Evolutionary conservation across 2,113 vertebrate genomes (phyloP).

Genomic region (Ptychochromis oligacanthus): DNA sequence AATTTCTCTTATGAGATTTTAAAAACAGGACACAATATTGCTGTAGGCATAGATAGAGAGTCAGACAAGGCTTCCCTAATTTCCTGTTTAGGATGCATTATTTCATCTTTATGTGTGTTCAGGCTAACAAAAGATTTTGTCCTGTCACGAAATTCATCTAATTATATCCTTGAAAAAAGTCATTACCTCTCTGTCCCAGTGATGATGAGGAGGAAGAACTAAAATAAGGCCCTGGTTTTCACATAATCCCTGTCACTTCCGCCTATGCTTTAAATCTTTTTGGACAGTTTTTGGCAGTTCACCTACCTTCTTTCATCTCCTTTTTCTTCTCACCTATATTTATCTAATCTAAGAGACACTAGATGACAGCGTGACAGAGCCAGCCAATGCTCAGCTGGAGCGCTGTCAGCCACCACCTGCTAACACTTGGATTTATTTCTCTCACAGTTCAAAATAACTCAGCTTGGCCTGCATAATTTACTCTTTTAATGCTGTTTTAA

Average conservation of each 20-base stretch:
- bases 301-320: conserved; percentile 21
- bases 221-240: not conserved
- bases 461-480: conserved; percentile 14
- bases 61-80: conserved; percentile 19
- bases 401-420: not conserved
- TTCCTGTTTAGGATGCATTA: conserved; percentile 21
- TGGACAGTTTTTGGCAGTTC: conserved; percentile 2
- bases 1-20: conserved; percentile 4
- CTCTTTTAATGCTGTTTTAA: not conserved
- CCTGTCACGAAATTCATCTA: not conserved
- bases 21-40: not conserved
- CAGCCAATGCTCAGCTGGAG: not conserved
- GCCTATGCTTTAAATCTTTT: not conserved
- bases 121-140: not conserved
- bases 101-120: not conserved
- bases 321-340: conserved; percentile 36
- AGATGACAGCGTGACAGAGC: conserved; percentile 10
- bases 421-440: not conserved
- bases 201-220: not conserved
- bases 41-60: conserved; percentile 13
- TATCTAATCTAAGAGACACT: conserved; percentile 2
- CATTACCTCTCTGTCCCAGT: not conserved
- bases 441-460: conserved; percentile 3
- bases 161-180: not conserved
- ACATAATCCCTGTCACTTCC: not conserved